Evolutionary conservation across 2,797 vertebrate species (phyloP), one percentile per base, ranked within the genome.

Genomic region (Helicolenus hilgendorfi): DNA sequence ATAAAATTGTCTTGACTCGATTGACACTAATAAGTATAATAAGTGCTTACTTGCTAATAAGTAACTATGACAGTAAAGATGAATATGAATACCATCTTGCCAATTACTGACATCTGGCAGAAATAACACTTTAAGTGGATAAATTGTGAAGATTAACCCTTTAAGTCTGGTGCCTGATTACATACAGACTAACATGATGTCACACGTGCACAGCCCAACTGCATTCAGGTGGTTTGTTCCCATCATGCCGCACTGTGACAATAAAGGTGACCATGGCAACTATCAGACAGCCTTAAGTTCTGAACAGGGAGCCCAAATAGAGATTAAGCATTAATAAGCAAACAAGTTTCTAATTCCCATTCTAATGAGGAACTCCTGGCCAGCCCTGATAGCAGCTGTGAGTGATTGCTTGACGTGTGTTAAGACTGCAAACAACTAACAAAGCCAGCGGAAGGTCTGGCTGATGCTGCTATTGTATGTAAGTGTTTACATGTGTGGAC

Each of bases 291-390:
- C 38, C 9, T 26, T 26, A 77, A 62, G 49, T 33, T 65, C 53
- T 63, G 58, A 80, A 69, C 18, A 60, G 68, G 31, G n/a, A 64
- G 69, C 14, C 33, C 8, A 76, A 62, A 73, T 4, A 85, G 31
- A 55, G 59, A 74, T 80, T 76, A 72, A 81, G 0, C 63, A 49
- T 49, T 79, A 62, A 77, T 41, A 82, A 69, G 56, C 41, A 89
- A 87, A 81, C 77, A 45, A 2, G 9, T 87, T 88, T 91, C 26
- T 38, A 85, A 83, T 85, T 87, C 58, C 18, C 35, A 45, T 65
- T 71, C 22, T 65, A 60, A 83, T 29, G 31, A 89, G 80, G 22
- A 38, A 5, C 59, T 81, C 38, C 84, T 88, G 87, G 70, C 0
- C 5, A 14, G 20, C 71, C 4, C 69, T 67, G 84, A 92, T 85